Conservation (phyloP, 2,797 vertebrate species). For the Oreonectes daqikongensis region DNA sequence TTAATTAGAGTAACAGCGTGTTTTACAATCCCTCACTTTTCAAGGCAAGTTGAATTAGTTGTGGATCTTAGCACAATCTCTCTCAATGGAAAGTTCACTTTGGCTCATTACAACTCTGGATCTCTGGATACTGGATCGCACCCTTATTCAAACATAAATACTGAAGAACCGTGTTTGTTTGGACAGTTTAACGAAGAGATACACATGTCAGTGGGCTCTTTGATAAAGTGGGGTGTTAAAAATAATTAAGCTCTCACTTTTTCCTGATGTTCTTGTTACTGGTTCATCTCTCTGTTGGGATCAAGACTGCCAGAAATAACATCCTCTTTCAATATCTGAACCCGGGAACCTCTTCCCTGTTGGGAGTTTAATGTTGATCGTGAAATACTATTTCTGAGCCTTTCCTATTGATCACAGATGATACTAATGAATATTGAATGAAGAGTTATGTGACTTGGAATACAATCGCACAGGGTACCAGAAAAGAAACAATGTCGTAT, state of each 20-base stretch:
- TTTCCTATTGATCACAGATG: not conserved
- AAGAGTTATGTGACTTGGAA: not conserved
- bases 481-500: not conserved
- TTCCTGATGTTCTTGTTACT: constrained; percentile 15
- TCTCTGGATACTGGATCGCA: not conserved
- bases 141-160: not conserved
- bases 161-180: not conserved
- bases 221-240: constrained; percentile 6
- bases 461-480: not conserved
- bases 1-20: not conserved
- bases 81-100: not conserved
- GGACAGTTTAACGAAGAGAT: not conserved
- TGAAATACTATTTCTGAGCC: constrained; percentile 1
- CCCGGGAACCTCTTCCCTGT: not conserved
- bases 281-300: constrained; percentile 8
- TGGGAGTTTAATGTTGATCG: constrained; percentile 10
- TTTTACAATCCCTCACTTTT: not conserved
- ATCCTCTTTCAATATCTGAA: not conserved
- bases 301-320: constrained; percentile 29
- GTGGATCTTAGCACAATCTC: not conserved
- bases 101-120: not conserved
- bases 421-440: not conserved
- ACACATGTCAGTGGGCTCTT: not conserved
- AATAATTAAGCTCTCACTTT: constrained; percentile 10
- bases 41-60: not conserved